A percentile compares a stretch with the other conserved stretches of the same genome.
Evolutionary conservation across 2,797 vertebrate genomes (phyloP).

Genomic region (Microctenopoma steveboyesi): DNA sequence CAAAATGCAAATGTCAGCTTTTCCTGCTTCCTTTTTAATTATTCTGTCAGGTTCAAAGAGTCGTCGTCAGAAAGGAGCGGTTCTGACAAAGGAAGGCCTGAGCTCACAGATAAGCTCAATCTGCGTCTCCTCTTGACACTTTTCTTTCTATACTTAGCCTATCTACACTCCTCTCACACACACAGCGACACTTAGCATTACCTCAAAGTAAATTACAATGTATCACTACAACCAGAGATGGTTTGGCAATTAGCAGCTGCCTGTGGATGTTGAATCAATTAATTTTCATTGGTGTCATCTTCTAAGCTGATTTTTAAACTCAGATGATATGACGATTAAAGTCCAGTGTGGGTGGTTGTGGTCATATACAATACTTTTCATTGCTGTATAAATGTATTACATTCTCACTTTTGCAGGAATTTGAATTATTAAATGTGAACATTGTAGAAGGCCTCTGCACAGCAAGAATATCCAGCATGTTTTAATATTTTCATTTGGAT

Average conservation of each 20-base stretch:
- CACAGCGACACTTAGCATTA: slow-evolving; percentile 55
- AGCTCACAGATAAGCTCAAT: slow-evolving; percentile 82
- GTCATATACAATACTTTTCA: neutral
- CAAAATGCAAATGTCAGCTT: slow-evolving; percentile 83
- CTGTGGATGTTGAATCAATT: slow-evolving; percentile 63
- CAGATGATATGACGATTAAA: slow-evolving; percentile 23
- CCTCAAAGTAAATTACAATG: slow-evolving; percentile 72
- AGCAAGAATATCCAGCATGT: too few relatives aligned
- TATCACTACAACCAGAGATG: slow-evolving; percentile 55
- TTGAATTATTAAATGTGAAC: neutral
- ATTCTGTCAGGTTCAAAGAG: slow-evolving; percentile 85
- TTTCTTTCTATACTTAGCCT: slow-evolving; percentile 57
- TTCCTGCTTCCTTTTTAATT: slow-evolving; percentile 79
- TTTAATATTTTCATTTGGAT: too few relatives aligned
- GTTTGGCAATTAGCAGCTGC: slow-evolving; percentile 63
- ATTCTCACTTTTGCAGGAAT: too few relatives aligned
- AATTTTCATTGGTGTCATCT: slow-evolving; percentile 23
- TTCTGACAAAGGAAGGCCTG: slow-evolving; percentile 75
- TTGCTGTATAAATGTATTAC: neutral
- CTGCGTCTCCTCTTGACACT: slow-evolving; percentile 73
- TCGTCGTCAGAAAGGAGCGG: slow-evolving; percentile 64
- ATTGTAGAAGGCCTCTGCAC: neutral
- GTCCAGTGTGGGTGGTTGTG: slow-evolving; percentile 1
- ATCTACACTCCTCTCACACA: slow-evolving; percentile 55
- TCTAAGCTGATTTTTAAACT: slow-evolving; percentile 22